Evolutionary conservation across 2,888 invertebrate genomes (phyloP), one percentile per base, ranked within the genome.

Genomic region (Bellardia pandia): DNA sequence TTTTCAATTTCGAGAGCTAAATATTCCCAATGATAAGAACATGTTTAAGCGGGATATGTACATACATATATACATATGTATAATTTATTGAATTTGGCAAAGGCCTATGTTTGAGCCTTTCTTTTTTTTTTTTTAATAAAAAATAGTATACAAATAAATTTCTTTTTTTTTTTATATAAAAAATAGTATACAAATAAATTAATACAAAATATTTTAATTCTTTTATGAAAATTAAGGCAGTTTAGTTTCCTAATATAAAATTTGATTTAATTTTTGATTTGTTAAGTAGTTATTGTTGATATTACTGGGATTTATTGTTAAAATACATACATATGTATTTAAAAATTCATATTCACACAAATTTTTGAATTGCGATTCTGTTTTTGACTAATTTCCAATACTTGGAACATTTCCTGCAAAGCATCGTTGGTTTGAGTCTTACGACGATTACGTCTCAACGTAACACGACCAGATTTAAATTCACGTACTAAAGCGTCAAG

Each of bases 401-500:
- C 92, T 90, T 93, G 91, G 91, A 93, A 93, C 93, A 93, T 93
- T 91, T 93, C 93, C 89, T 93, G 91, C 11, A 93, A 91, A 83
- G 93, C 93, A 89, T 92, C 92, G 90, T 92, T 93, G 71, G 92
- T 93, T 86, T 91, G 91, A 33, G 93, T 93, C 88, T 91, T 92
- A 77, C 93, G 91, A 66, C 93, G 92, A 89, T 93, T 93, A 72
- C 93, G 92, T 68, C 93, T 91, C 68, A 93, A 88, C 16, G 93
- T 93, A 33, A 93, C 93, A 74, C 91, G 92, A 40, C 93, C 93
- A 74, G 93, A 93, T 90, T 93, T 93, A 16, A 93, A 91, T 89
- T 93, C 93, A 23, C 92, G 91, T 66, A 93, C 92, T 92, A 93
- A 90, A 93, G 93, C 93, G 93, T 93, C 93, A 93, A 93, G 91